Evolutionary conservation across 2,797 vertebrate species (phyloP), one percentile per base, ranked within the genome.

Genomic region (Pterois miles): DNA sequence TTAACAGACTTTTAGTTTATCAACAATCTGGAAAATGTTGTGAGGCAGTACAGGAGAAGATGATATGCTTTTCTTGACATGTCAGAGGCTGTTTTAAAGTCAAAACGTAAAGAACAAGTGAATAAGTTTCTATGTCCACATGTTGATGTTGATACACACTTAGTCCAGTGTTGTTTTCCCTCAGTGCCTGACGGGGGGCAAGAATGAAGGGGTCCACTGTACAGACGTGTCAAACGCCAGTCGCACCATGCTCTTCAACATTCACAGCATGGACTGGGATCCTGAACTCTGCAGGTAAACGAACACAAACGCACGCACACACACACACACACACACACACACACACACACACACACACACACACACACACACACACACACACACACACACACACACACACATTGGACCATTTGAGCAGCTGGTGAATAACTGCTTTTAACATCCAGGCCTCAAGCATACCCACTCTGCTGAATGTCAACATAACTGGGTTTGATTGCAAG

Each of bases 191-290:
- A 98, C 97, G 6, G 98, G 98, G 76, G 97, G 96, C 29, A 93
- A 85, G 68, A 92, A 91, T 13, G 96, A 96, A 75, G 98, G 98
- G 0, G 88, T 97, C 83, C 97, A 99, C 88, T 96, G 96, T 56
- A 99, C 98, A 2, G 98, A 99, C 70, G 97, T 98, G 81, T 96
- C 97, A n/a, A 99, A 99, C 68, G 98, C 98, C 76, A 98, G 97
- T 66, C 96, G 98, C 81, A 99, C 98, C 0, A 97, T 99, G 97
- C 94, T 99, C 74, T 99, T 98, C 90, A 98, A 99, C 91, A 98
- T 99, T 76, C 94, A 98, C 92, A 94, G 95, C 57, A 86, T 98
- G 94, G 93, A 96, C 57, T 99, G 98, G 98, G 98, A 99, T 89
- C 92, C 95, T 53, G 97, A 98, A 0, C 96, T 99, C 58, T 99